Evolutionary conservation across 2,888 invertebrate genomes (phyloP).

Genomic region (Aphrophora alni): DNA sequence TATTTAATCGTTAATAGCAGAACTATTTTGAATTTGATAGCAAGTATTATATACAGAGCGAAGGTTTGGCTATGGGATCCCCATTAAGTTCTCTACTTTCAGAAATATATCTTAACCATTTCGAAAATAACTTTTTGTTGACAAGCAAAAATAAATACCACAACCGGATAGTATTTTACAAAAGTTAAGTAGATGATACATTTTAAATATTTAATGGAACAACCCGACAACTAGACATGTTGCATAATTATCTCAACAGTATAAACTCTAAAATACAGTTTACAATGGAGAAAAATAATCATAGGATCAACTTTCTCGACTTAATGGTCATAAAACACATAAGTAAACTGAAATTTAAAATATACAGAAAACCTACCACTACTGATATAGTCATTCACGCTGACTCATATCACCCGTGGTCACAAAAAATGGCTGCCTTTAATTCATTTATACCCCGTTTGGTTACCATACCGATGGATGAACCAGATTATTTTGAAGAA

Average conservation of each 20-base stretch:
- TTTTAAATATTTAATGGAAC: slow-evolving; percentile 14
- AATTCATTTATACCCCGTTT: not conserved
- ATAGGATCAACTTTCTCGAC: slow-evolving; percentile 11
- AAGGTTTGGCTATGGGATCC: slow-evolving; percentile 18
- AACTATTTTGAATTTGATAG: slow-evolving; percentile 22
- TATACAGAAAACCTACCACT: slow-evolving; percentile 19
- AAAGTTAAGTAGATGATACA: slow-evolving; percentile 21
- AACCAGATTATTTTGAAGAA: not conserved
- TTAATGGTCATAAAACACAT: not conserved
- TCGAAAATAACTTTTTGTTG: slow-evolving; percentile 16
- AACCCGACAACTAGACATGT: not conserved
- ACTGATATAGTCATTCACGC: not conserved
- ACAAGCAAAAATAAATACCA: not conserved
- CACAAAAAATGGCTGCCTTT: slow-evolving; percentile 20
- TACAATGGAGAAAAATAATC: not conserved
- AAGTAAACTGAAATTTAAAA: not conserved
- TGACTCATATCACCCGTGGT: slow-evolving; percentile 12
- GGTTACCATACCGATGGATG: not conserved
- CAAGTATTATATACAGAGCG: slow-evolving; percentile 2
- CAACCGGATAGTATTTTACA: not conserved
- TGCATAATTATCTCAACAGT: not conserved
- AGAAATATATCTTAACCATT: slow-evolving; percentile 12
- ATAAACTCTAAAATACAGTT: not conserved
- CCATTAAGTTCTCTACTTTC: slow-evolving; percentile 2
- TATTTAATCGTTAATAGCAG: not conserved